Conservation (phyloP, 2,888 invertebrate genomes). For the Alviniconcha strummeri region DNA sequence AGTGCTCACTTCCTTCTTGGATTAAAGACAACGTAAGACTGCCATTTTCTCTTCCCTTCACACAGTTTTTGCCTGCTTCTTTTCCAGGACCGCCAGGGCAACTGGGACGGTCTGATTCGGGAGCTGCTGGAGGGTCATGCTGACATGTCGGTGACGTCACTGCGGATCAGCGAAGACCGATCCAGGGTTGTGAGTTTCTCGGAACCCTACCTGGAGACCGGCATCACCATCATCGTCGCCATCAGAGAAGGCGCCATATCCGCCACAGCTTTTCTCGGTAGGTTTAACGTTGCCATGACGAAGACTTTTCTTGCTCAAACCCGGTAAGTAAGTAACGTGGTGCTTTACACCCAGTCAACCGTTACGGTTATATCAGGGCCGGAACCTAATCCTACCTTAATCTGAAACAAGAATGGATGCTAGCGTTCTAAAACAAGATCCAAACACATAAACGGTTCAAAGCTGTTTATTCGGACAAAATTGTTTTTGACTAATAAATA, state of each 20-base stretch:
- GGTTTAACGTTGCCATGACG: constrained; percentile 10
- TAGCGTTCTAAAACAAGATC: no score
- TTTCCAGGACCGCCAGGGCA: constrained; percentile 40
- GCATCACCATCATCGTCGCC: constrained; percentile 73
- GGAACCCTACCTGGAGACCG: constrained; percentile 72
- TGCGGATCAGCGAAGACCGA: constrained; percentile 71
- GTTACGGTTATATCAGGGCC: no score
- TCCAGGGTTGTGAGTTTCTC: constrained; percentile 69
- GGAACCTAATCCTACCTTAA: no score
- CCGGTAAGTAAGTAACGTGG: not conserved
- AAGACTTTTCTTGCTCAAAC: not conserved
- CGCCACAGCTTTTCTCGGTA: constrained; percentile 73
- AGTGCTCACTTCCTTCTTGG: no score
- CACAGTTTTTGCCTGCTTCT: not conserved
- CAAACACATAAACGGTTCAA: no score
- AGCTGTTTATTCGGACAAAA: no score
- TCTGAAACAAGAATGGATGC: no score
- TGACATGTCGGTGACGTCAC: constrained; percentile 72
- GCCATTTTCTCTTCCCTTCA: not conserved
- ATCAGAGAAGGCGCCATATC: constrained; percentile 72
- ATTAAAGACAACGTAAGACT: not conserved
- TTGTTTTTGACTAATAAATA: no score
- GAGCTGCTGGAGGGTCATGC: constrained; percentile 67
- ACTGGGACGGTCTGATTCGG: constrained; percentile 71
- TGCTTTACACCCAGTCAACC: no score